These are phyloP conservation scores for Nasonia oneida DNA, from an alignment of 2,888 invertebrate genomes.

Conservation along the genomic window DNA sequence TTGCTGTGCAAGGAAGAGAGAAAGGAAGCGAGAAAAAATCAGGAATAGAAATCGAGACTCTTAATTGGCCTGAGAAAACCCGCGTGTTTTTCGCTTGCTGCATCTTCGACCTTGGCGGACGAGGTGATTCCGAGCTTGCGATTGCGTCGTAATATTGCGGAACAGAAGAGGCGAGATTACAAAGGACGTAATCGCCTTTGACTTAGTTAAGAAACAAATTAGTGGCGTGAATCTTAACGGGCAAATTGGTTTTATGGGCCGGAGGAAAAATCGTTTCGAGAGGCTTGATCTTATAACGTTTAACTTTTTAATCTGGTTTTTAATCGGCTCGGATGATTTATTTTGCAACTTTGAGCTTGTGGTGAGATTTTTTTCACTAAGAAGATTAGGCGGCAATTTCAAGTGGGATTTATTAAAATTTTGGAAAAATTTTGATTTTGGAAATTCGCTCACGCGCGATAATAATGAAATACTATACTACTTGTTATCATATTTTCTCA, in stretches of 20 bases:
- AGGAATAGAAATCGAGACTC: constrained; percentile 32
- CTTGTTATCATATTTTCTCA: too few relatives aligned
- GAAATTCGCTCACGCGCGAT: too few relatives aligned
- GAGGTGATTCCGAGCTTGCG: background rate
- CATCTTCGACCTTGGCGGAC: constrained; percentile 31
- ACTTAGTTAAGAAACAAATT: constrained; percentile 40
- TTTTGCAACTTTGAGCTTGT: too few relatives aligned
- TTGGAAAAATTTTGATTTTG: too few relatives aligned
- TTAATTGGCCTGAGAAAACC: constrained; percentile 44
- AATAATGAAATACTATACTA: too few relatives aligned
- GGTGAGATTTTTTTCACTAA: too few relatives aligned
- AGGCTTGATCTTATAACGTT: background rate
- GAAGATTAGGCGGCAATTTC: too few relatives aligned
- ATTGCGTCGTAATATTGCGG: constrained; percentile 21
- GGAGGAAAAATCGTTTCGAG: background rate
- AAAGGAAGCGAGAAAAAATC: background rate
- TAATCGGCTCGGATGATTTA: too few relatives aligned
- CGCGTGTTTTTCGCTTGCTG: constrained; percentile 5
- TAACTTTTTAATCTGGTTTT: background rate
- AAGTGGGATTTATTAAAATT: too few relatives aligned
- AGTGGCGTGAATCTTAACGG: background rate
- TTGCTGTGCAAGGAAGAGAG: too few relatives aligned
- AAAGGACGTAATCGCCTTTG: constrained; percentile 31
- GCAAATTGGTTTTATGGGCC: background rate
- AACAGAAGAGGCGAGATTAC: background rate